Conservation (phyloP, 2,113 vertebrate genomes). For the Apaloderma vittatum region DNA sequence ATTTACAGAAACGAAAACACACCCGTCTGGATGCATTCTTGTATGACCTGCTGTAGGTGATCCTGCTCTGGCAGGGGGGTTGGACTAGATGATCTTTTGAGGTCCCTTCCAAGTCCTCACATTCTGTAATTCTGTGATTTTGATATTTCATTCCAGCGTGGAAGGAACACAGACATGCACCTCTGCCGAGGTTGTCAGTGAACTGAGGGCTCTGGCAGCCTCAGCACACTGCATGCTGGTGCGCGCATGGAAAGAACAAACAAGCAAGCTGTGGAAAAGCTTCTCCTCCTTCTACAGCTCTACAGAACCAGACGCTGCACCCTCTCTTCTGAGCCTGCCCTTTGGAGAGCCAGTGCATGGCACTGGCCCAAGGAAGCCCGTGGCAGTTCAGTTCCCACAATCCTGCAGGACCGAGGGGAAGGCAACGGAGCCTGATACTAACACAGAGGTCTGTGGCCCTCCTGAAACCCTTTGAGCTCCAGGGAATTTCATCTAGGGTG, state of each 20-base stretch:
- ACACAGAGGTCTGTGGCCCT: not conserved
- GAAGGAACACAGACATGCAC: not conserved
- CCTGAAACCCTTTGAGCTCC: not conserved
- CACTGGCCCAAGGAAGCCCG: fast-evolving
- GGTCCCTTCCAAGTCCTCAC: too few relatives aligned
- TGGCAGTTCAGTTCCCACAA: not conserved
- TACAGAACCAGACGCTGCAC: not conserved
- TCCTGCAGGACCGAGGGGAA: not conserved
- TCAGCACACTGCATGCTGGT: not conserved
- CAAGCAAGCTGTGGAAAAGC: not conserved
- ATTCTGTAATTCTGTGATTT: too few relatives aligned
- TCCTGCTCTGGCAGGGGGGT: too few relatives aligned
- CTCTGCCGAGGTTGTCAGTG: not conserved
- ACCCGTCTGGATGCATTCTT: not conserved
- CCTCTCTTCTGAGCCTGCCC: not conserved
- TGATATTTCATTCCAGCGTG: not conserved
- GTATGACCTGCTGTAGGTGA: too few relatives aligned
- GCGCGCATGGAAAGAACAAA: not conserved
- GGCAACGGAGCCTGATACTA: not conserved
- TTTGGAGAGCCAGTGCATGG: not conserved
- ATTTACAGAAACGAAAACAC: not conserved
- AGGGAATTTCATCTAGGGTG: not conserved
- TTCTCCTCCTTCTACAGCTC: not conserved
- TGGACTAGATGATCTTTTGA: too few relatives aligned
- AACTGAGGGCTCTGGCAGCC: fast-evolving